Base-by-base conservation (phyloP, 2,797 vertebrate species). In the Brachymystax lenok region DNA sequence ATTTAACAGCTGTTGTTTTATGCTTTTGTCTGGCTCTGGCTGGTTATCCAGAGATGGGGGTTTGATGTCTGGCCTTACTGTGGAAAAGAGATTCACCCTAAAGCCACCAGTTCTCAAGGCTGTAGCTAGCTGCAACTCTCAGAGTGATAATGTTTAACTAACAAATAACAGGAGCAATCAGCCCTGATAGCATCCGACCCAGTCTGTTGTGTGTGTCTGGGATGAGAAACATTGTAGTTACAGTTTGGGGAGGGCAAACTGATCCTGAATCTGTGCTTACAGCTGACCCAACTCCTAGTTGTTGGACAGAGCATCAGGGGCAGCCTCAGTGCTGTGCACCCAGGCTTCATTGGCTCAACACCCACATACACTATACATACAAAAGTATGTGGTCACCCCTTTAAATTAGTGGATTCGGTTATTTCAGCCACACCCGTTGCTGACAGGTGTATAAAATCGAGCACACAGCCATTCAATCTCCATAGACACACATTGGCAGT, bases 341-440 rank as follows among this genome's bases (percentile, higher is more conserved):
- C 83, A 80, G 84, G 72, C 82, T 13, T 16, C 8, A 73, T 75
- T 91, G 89, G 88, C 88, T 5, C 19, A 40, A 40, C 40, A 40
- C 33, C 33, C 5, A 35, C 33, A 5, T 35, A 40, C 40, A 40
- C 40, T 2, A 10, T 40, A 40, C 10, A 40, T 40, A 10, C 40
- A 40, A 40, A 40, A 40, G 40, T 40, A 40, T 2, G 40, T 40
- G 40, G 1, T 10, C 40, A 40, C 40, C 40, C 8, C 8, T 40
- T 40, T 7, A 40, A 40, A 40, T 40, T 40, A 40, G 8, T 40
- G 40, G 40, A 40, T 40, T 10, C 2, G 1, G 7, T 10, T 40
- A 40, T 10, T 40, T 40, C 8, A 40, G 8, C 40, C 40, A 40
- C 40, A 40, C 8, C 40, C 40, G 40, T 40, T 40, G 40, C 40